Base-by-base conservation (phyloP, 2,797 vertebrate species). In the Pangasius mekongensis region DNA sequence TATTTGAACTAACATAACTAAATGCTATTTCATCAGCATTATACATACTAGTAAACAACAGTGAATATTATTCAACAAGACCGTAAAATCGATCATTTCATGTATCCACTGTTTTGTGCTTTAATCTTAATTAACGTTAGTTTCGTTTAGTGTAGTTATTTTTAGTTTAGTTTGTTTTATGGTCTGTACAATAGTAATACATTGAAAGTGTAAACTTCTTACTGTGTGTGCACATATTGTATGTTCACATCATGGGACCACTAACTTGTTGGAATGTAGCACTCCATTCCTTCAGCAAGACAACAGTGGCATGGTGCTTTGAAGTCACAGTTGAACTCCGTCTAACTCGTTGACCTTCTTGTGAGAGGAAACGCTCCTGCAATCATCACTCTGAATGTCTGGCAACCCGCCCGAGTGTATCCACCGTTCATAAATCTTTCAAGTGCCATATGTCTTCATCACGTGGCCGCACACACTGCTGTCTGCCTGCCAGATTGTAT, bases 381-480 rank as follows among this genome's bases (percentile, higher is more conserved):
- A 81, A 80, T 88, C 81, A 82, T 86, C 85, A 30, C 71, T 81
- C 78, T 74, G 27, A 62, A 78, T 47, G 52, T 81, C 81, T 90
- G 76, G 78, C 88, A 74, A 27, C 30, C 47, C 22, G 47, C 76
- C 76, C 1, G 54, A 84, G 83, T 76, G 67, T n/a, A 30, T 81
- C 78, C 67, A 86, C 83, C 77, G 43, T 27, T 89, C 87, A 90
- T 91, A 88, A 90, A 91, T 91, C 83, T 86, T 91, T 90, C 58
- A 90, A 58, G 67, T 81, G 58, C 85, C 88, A 89, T 89, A 77
- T 89, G 89, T 74, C 88, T 88, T 73, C 62, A 71, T 84, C 85
- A 78, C 87, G 81, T 60, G 87, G 80, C 81, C 39, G 43, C 64
- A 76, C 43, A 80, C 64, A 43, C 56, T 83, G 27, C 84, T 88